Evolutionary conservation across 2,888 invertebrate species (phyloP).

Genomic region (Caenorhabditis wallacei): DNA sequence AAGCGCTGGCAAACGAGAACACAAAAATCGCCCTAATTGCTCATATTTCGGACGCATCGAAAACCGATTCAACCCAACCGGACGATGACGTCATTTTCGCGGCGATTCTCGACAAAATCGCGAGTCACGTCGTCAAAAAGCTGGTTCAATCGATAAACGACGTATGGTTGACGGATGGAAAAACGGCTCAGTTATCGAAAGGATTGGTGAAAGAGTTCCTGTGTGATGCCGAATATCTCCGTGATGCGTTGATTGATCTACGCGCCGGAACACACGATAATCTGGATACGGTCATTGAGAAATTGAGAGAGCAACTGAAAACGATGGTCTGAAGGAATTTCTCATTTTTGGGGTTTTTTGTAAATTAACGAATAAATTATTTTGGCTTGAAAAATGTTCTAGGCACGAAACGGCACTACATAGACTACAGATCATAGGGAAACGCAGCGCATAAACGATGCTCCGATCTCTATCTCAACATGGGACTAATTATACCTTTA

Average conservation of each 20-base stretch:
- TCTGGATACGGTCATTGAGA: constrained; percentile 55
- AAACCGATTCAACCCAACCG: no score
- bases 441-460: no score
- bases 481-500: no score
- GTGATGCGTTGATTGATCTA: constrained; percentile 63
- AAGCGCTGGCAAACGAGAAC: constrained; percentile 55
- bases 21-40: constrained; percentile 46
- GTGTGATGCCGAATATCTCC: constrained; percentile 65
- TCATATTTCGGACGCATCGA: background rate
- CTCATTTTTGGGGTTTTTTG: no score
- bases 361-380: no score
- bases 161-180: constrained; percentile 57
- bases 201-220: constrained; percentile 63
- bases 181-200: constrained; percentile 52
- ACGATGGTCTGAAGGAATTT: constrained; percentile 23
- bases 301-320: constrained; percentile 56
- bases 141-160: constrained; percentile 60
- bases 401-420: no score
- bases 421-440: no score
- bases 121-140: constrained; percentile 60
- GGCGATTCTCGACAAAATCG: constrained; percentile 61
- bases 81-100: constrained; percentile 63
- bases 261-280: constrained; percentile 54
- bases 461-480: no score
- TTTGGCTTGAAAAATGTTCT: no score